A percentile compares a stretch with the other conserved stretches of the same genome.
Evolutionary conservation across 2,888 invertebrate genomes (phyloP).

Genomic region (Diploptera punctata): DNA sequence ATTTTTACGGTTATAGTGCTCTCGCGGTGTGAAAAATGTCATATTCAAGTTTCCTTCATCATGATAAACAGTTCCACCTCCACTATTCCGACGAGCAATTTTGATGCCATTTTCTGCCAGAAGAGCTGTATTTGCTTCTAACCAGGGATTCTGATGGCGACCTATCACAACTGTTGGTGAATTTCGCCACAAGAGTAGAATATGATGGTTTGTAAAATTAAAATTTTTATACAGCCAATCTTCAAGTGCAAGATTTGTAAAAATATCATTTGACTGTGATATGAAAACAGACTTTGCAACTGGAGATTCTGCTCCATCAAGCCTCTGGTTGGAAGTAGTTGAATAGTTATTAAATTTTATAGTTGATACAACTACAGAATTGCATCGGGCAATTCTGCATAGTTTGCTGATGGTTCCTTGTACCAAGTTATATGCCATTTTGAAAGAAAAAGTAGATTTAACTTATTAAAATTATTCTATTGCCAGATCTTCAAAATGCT

Average conservation of each 20-base stretch:
- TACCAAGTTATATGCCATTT: constrained; percentile 20
- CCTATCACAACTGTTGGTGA: constrained; percentile 95
- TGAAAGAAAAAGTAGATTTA: neutral
- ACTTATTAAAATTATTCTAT: constrained; percentile 21
- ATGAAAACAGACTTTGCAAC: constrained; percentile 88
- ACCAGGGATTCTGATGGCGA: constrained; percentile 96
- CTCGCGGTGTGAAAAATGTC: constrained; percentile 86
- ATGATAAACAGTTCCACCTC: constrained; percentile 96
- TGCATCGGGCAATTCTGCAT: neutral
- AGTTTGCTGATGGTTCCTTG: constrained; percentile 4
- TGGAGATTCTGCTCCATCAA: neutral
- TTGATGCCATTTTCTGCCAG: constrained; percentile 71
- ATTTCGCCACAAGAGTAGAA: constrained; percentile 92
- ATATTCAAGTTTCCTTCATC: constrained; percentile 93
- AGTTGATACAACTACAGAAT: neutral
- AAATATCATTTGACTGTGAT: constrained; percentile 90
- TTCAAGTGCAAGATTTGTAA: constrained; percentile 92
- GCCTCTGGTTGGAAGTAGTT: neutral
- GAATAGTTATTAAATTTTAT: neutral
- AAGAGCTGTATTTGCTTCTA: constrained; percentile 81
- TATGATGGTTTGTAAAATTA: constrained; percentile 81
- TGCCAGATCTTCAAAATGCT: constrained; percentile 3
- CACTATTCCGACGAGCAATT: constrained; percentile 90
- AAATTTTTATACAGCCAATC: constrained; percentile 94
- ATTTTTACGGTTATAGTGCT: constrained; percentile 82